Evolutionary conservation across 2,113 vertebrate genomes (phyloP).

Genomic region (Scophthalmus maximus): DNA sequence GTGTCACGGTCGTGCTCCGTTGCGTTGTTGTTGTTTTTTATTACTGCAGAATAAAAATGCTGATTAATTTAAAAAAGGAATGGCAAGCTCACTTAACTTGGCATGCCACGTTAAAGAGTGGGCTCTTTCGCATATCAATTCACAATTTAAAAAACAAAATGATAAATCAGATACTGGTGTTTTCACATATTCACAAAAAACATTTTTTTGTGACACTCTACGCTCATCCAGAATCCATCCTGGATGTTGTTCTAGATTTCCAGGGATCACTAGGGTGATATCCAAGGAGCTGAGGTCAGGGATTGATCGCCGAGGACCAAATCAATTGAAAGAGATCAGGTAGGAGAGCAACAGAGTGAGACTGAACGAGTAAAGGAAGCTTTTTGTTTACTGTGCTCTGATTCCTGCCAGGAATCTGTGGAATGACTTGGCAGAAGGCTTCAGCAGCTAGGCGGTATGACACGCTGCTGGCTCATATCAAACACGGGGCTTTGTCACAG

Average conservation of each 20-base stretch:
- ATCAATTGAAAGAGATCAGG: conserved; percentile 28
- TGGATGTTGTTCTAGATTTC: conserved; percentile 1
- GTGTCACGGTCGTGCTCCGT: conserved; percentile 12
- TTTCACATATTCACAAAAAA: neutral
- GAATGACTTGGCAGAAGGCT: conserved; percentile 28
- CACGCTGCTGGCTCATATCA: conserved; percentile 17
- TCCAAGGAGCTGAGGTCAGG: neutral
- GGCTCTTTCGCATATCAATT: neutral
- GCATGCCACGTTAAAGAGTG: neutral
- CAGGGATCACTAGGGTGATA: neutral
- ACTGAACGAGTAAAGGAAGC: conserved; percentile 11
- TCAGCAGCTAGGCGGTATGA: neutral
- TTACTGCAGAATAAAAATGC: conserved; percentile 15
- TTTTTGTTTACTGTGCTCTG: conserved; percentile 29
- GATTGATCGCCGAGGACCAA: neutral
- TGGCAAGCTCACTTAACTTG: neutral
- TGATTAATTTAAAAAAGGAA: conserved; percentile 6
- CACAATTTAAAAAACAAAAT: neutral
- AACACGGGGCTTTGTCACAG: conserved; percentile 17
- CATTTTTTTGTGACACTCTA: neutral
- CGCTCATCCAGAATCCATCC: conserved; percentile 10
- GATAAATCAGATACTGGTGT: neutral
- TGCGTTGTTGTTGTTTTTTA: conserved; percentile 43
- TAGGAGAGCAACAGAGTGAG: neutral
- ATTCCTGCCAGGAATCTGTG: conserved; percentile 47